phyloP scores from a whole-genome alignment of 1,140 invertebrate genomes.

The Drosophila tristis region DNA sequence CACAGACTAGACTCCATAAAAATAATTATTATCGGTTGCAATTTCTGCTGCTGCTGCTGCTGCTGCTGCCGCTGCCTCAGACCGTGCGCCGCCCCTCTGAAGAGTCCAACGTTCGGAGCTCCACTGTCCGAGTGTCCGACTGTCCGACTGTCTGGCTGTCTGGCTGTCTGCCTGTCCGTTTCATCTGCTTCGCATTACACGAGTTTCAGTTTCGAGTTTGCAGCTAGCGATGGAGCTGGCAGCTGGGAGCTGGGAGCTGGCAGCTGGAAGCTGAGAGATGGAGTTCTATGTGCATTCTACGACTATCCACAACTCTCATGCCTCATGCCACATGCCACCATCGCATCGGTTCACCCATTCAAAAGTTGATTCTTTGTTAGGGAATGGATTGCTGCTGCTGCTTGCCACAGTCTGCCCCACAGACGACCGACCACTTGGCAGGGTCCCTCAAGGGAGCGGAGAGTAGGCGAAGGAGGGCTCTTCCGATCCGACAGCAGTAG shows the following conservation, averaged over 20 bases:
- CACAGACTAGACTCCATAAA: slow-evolving; percentile 84
- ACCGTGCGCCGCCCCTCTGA: slow-evolving; percentile 4
- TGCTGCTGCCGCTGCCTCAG: slow-evolving; percentile 9
- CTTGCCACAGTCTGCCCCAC: slow-evolving; percentile 42
- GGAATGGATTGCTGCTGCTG: slow-evolving; percentile 3
- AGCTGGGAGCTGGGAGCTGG: too few species aligned
- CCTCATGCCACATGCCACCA: slow-evolving; percentile 3
- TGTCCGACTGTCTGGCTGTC: not conserved
- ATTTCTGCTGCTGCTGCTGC: slow-evolving; percentile 72
- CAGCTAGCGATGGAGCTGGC: too few species aligned
- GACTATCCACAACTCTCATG: not conserved
- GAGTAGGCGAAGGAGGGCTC: too few species aligned
- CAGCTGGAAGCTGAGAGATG: too few species aligned
- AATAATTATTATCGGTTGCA: slow-evolving; percentile 84
- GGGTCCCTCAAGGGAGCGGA: not conserved
- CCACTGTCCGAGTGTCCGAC: not conserved
- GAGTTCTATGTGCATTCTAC: slow-evolving; percentile 8
- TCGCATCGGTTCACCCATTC: slow-evolving; percentile 24
- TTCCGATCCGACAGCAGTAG: not conserved
- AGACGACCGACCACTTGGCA: slow-evolving; percentile 44
- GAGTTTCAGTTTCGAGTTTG: slow-evolving; percentile 45
- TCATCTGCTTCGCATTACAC: slow-evolving; percentile 75
- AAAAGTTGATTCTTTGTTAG: slow-evolving; percentile 40
- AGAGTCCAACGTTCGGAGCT: slow-evolving; percentile 43
- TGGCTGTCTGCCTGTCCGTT: slow-evolving; percentile 53